Evolutionary conservation across 1,140 invertebrate genomes (phyloP).

Genomic region (Lerema accius): DNA sequence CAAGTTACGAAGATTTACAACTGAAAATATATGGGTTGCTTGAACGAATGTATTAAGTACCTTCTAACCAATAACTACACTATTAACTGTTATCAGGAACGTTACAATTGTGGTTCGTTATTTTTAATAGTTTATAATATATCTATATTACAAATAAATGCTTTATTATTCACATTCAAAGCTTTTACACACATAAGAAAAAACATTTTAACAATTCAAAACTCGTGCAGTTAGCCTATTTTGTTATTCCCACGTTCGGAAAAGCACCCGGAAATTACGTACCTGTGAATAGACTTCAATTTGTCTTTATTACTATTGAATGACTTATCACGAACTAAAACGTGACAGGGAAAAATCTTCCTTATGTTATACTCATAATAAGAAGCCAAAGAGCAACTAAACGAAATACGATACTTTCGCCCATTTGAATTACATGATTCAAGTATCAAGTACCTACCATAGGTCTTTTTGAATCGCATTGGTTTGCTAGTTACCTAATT

Average conservation of each 20-base stretch:
- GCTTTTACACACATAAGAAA: too few species aligned
- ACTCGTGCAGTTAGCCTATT: too few species aligned
- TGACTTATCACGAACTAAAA: conserved; percentile 15
- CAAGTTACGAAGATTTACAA: too few species aligned
- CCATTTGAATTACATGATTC: not conserved
- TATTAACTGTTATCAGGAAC: too few species aligned
- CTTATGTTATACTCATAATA: conserved; percentile 4
- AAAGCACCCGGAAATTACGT: conserved; percentile 2
- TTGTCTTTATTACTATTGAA: not conserved
- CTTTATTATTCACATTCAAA: too few species aligned
- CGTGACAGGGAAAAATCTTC: conserved; percentile 11
- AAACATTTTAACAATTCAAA: too few species aligned
- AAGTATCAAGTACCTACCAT: not conserved
- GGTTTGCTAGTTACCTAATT: not conserved
- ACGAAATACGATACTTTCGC: conserved; percentile 13
- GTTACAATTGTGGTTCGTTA: too few species aligned
- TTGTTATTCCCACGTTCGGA: not conserved
- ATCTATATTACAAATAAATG: too few species aligned
- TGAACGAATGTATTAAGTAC: too few species aligned
- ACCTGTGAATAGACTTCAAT: not conserved
- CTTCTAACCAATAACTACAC: too few species aligned
- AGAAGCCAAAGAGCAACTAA: conserved; percentile 13
- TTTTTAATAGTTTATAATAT: too few species aligned
- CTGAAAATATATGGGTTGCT: too few species aligned
- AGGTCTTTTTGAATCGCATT: not conserved